These are phyloP conservation scores for Calephelis perditalis DNA, from an alignment of 2,888 invertebrate genomes.

Conservation along the genomic window DNA sequence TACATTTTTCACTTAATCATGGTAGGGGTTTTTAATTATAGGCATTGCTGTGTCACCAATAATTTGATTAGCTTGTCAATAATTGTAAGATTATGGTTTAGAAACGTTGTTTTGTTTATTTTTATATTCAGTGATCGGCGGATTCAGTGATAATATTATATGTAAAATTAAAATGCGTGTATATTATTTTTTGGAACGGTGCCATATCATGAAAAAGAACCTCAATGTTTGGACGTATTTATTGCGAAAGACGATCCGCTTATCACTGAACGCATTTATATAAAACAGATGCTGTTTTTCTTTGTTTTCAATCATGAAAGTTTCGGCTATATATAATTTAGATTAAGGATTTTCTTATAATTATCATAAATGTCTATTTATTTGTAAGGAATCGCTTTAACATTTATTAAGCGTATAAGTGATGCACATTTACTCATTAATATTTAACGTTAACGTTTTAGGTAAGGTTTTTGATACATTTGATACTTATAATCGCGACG, in stretches of 20 bases:
- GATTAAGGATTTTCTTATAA: constrained; percentile 61
- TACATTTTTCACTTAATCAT: constrained; percentile 52
- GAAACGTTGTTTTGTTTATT: constrained; percentile 39
- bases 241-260: constrained; percentile 39
- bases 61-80: constrained; percentile 68
- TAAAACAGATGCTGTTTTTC: constrained; percentile 28
- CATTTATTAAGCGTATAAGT: constrained; percentile 60
- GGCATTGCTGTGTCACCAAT: constrained; percentile 77
- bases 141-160: constrained; percentile 30
- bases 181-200: constrained; percentile 35
- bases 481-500: constrained; percentile 76
- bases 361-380: constrained; percentile 71
- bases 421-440: constrained; percentile 67
- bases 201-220: constrained; percentile 39
- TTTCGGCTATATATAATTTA: constrained; percentile 56
- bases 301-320: constrained; percentile 30
- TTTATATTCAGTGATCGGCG: constrained; percentile 54
- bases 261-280: constrained; percentile 50
- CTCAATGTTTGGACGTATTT: constrained; percentile 32
- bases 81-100: constrained; percentile 50
- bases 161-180: constrained; percentile 24
- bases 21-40: constrained; percentile 62
- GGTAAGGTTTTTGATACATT: constrained; percentile 74
- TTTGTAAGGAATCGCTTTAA: constrained; percentile 65
- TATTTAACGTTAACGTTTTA: constrained; percentile 61